phyloP scores from a whole-genome alignment of 2,888 invertebrate species.

The Platynereis dumerilii region DNA sequence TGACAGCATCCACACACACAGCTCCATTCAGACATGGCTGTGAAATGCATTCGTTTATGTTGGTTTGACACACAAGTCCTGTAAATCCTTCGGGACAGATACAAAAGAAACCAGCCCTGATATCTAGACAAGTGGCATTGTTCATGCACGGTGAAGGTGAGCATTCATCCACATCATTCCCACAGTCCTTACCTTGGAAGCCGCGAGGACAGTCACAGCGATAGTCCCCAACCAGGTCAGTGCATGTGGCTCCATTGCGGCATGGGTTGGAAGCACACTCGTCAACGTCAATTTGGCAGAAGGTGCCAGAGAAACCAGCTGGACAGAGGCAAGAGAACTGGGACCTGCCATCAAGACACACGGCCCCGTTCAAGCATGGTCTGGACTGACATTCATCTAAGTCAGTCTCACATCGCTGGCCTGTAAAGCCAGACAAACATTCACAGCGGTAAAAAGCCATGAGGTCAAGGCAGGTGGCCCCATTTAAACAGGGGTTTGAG shows the following conservation, averaged over 20 bases:
- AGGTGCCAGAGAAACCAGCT: conserved; percentile 32
- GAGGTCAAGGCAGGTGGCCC: conserved; percentile 28
- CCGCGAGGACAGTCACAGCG: conserved; percentile 35
- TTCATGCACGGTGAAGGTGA: conserved; percentile 32
- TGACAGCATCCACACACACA: conserved; percentile 17
- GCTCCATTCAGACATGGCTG: conserved; percentile 20
- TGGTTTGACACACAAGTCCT: conserved; percentile 67
- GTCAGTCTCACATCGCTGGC: conserved; percentile 44
- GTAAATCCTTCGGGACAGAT: conserved; percentile 47
- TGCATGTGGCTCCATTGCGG: conserved; percentile 38
- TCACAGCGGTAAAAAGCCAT: conserved; percentile 71
- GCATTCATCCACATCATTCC: conserved; percentile 34
- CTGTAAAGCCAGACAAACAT: conserved; percentile 48
- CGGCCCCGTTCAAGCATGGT: conserved; percentile 17
- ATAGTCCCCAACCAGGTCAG: conserved; percentile 32
- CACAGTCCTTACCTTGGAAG: conserved; percentile 37
- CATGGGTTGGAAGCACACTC: conserved; percentile 33
- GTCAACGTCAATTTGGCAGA: conserved; percentile 30
- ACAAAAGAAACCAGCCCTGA: conserved; percentile 62
- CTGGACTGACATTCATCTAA: conserved; percentile 76
- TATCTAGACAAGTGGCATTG: conserved; percentile 35
- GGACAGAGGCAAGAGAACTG: conserved; percentile 39
- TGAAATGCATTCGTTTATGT: conserved; percentile 18
- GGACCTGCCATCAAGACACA: conserved; percentile 22
- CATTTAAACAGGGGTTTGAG: conserved; percentile 14